Conservation (phyloP, 2,113 vertebrate genomes). For the Leptobrachium leishanense region DNA sequence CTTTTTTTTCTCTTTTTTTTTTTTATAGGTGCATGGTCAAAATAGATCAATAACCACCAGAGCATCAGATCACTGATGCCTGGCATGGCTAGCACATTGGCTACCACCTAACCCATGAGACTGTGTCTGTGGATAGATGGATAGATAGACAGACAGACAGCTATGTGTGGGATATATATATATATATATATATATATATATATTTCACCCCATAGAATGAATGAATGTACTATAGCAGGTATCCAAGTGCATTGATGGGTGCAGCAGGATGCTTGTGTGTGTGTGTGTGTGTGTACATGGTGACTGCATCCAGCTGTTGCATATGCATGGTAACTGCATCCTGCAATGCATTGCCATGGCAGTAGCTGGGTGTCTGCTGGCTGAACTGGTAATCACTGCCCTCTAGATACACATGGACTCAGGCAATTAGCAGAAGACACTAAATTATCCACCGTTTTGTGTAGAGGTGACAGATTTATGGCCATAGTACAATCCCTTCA, state of each 20-base stretch:
- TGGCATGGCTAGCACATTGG: too few species aligned
- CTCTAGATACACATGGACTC: neutral
- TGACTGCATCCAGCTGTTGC: constrained; percentile 31
- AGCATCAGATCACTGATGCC: too few species aligned
- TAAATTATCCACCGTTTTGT: neutral
- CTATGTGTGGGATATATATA: too few species aligned
- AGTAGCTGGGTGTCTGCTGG: neutral
- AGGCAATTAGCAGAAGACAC: neutral
- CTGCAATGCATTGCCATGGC: neutral
- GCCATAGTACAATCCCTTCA: neutral
- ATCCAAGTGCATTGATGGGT: constrained; percentile 6
- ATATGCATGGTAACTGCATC: constrained; percentile 6
- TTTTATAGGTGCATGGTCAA: neutral
- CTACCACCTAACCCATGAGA: too few species aligned
- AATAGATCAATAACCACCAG: neutral
- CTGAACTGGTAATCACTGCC: neutral
- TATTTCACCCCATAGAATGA: too few species aligned
- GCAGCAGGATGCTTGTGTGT: neutral
- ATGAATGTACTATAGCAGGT: neutral
- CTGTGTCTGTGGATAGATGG: too few species aligned
- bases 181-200: too few species aligned
- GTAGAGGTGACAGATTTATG: neutral
- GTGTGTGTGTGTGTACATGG: neutral
- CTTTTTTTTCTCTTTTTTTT: neutral
- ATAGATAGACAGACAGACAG: too few species aligned